Base-by-base conservation (phyloP, 2,888 invertebrate genomes). In the Cynaeus angustus region DNA sequence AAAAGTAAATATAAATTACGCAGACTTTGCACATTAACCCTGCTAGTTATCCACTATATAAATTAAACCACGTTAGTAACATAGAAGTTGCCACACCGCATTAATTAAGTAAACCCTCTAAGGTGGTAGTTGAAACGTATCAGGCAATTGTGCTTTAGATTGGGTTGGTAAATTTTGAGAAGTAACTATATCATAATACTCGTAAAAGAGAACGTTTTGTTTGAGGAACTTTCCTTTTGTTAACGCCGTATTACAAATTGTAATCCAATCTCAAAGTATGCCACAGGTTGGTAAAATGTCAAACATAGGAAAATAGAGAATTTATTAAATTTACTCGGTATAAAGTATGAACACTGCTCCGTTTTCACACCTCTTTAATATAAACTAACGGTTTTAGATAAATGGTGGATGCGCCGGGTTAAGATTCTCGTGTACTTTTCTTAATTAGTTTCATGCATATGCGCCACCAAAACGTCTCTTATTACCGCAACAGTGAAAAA, bases 41-140 rank as follows among this genome's bases (percentile, higher is more conserved):
- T 4, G 45, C 53, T 53, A 61, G 74, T 72, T 75, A 74, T 75
- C 73, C 65, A 70, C 70, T 61, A 75, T 74, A 77, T 75, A 75
- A 74, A 77, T 77, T 75, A 71, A 73, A 72, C 74, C 71, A 74
- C 74, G 70, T 77, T 75, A 72, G 74, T 71, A 73, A 74, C 66
- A 72, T 74, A 75, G 75, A 75, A 75, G 75, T 77, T 71, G 72
- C 74, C 75, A 74, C 73, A 74, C 71, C 75, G 77, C 77, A 77
- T 77, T 75, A 77, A 77, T 77, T 77, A 77, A 77, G 72, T 73
- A 58, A 74, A 74, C 71, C 74, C 76, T 73, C 75, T 66, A 72
- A 75, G 75, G 74, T 76, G 71, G 74, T 72, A 72, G 74, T 72
- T 75, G 73, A 75, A 75, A 75, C 74, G 76, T 74, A 76, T 71